phyloP scores from a whole-genome alignment of 1,140 invertebrate genomes.

The Vanessa atalanta region DNA sequence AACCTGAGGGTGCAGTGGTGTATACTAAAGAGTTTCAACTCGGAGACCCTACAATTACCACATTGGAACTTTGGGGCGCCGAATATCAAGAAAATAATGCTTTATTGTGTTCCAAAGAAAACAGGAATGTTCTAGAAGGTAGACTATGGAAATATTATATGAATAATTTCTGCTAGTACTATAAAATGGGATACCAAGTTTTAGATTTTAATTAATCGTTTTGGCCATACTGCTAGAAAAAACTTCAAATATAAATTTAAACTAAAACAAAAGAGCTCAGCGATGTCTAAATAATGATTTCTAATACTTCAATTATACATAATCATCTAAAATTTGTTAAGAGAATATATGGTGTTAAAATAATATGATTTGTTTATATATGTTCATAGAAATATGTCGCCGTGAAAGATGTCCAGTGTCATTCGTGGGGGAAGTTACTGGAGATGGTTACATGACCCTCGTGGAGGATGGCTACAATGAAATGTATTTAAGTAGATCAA shows the following conservation, averaged over 20 bases:
- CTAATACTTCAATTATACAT: too few relatives aligned
- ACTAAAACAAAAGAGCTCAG: too few relatives aligned
- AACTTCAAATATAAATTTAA: too few relatives aligned
- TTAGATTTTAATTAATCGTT: neutral
- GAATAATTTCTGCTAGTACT: neutral
- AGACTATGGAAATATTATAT: constrained; percentile 4
- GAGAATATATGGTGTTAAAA: too few relatives aligned
- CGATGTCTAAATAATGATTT: too few relatives aligned
- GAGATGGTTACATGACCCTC: constrained; percentile 90
- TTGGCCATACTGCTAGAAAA: too few relatives aligned
- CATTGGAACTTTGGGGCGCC: constrained; percentile 97
- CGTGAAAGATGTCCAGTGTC: constrained; percentile 96
- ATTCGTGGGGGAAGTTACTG: constrained; percentile 96
- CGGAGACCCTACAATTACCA: constrained; percentile 96
- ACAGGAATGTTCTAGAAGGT: constrained; percentile 84
- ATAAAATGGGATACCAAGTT: neutral
- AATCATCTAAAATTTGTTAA: too few relatives aligned
- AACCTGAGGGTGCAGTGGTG: constrained; percentile 95
- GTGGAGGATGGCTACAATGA: constrained; percentile 83
- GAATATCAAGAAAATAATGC: constrained; percentile 99
- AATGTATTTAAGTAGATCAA: constrained; percentile 56
- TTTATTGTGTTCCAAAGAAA: constrained; percentile 86
- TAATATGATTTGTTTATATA: too few relatives aligned
- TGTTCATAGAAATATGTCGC: constrained; percentile 83
- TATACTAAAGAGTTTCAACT: constrained; percentile 93